Evolutionary conservation across 2,888 invertebrate genomes (phyloP), one percentile per base, ranked within the genome.

Genomic region (Noctua janthina): DNA sequence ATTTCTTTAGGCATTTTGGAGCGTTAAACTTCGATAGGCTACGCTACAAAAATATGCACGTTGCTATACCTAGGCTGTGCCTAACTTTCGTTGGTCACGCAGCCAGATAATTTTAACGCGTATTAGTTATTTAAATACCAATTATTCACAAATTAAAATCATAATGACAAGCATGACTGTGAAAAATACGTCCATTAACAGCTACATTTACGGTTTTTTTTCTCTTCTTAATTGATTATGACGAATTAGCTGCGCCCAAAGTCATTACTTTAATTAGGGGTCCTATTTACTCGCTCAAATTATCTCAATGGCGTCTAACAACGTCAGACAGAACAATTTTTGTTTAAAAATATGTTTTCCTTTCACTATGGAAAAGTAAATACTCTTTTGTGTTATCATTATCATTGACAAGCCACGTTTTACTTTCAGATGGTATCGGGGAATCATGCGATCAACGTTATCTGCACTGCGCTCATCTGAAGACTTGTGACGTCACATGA

Each of bases 401-500:
- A 83, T 84, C 89, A 89, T 84, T 86, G 76, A 86, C 76, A 91
- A 89, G 76, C 82, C 86, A 82, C 83, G 78, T 91, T 92, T 92
- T 92, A 90, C 93, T 95, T 95, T 75, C 96, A 96, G 96, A 92
- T 91, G 91, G 91, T 94, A 95, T 95, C 95, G 85, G 89, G 90
- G 92, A 93, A 95, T 93, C 94, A 96, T 96, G 96, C 94, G 92
- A 94, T 93, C 93, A 91, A 82, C 92, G 90, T 92, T 96, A 95
- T 96, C 96, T 90, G 88, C 90, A 73, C 90, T 91, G 90, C 89
- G 88, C 90, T 92, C 94, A 95, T 94, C 94, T 90, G 85, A 88
- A 88, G 74, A 87, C 88, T 83, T 78, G 89, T 91, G 89, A 91
- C 91, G 90, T 90, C 87, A 88, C 81, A 86, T 81, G 90, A 89